phyloP scores from a whole-genome alignment of 2,797 vertebrate genomes.

The Manis pentadactyla region DNA sequence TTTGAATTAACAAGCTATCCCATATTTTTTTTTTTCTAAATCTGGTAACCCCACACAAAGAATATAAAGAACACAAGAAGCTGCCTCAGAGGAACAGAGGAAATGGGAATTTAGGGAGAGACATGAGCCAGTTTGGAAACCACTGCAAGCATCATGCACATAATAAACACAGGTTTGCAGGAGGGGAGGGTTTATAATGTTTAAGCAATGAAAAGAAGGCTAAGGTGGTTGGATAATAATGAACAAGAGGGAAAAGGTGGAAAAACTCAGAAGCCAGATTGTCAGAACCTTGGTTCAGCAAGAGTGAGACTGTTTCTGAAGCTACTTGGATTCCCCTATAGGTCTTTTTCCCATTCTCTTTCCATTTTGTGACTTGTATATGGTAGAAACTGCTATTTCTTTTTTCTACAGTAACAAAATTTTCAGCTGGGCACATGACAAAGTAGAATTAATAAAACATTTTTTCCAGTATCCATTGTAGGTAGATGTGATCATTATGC shows the following conservation, averaged over 20 bases:
- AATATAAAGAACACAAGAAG: neutral
- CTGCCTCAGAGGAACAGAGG: neutral
- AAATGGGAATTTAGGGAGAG: neutral
- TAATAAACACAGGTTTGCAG: neutral
- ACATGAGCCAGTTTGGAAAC: neutral
- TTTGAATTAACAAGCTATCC: neutral
- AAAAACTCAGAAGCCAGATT: neutral
- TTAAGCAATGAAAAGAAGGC: neutral
- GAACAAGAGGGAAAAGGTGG: neutral
- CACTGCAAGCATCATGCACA: too few relatives aligned
- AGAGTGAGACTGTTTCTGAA: neutral
- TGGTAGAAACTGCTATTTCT: neutral
- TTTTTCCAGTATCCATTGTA: neutral
- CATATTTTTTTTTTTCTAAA: neutral
- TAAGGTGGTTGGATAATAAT: neutral
- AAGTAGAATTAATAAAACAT: neutral
- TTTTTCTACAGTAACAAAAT: neutral
- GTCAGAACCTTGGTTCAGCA: neutral
- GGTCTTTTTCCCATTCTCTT: neutral
- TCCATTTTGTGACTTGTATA: neutral
- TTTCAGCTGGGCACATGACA: neutral
- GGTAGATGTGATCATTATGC: neutral
- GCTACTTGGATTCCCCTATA: neutral
- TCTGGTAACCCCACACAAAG: neutral
- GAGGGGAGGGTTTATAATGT: neutral